A percentile compares a stretch with the other conserved stretches of the same genome.
Conservation (phyloP, 2,888 invertebrate genomes). For the Synanthedon andrenaeformis region DNA sequence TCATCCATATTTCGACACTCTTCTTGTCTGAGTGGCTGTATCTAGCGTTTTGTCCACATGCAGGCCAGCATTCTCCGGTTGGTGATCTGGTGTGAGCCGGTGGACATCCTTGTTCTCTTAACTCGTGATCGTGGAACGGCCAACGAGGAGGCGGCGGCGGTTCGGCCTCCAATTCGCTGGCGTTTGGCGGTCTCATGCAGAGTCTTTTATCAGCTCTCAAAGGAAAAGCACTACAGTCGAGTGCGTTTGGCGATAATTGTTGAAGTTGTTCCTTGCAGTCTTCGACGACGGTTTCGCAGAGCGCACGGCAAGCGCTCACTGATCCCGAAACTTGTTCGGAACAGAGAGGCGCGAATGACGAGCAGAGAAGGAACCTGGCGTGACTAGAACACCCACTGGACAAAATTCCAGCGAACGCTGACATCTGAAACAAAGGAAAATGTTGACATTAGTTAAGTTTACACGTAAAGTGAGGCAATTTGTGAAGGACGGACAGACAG, state of each 20-base stretch:
- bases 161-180: slow-evolving; percentile 53
- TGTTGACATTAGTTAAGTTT: neutral
- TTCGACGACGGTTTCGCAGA: slow-evolving; percentile 81
- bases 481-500: neutral
- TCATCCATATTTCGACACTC: slow-evolving; percentile 79
- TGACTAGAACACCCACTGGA: slow-evolving; percentile 84
- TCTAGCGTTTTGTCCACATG: slow-evolving; percentile 77
- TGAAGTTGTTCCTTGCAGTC: slow-evolving; percentile 80
- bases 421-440: slow-evolving; percentile 72
- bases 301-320: slow-evolving; percentile 86
- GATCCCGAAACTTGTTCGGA: slow-evolving; percentile 87
- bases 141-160: slow-evolving; percentile 47
- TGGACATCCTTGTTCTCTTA: slow-evolving; percentile 64
- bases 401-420: slow-evolving; percentile 77
- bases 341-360: slow-evolving; percentile 91
- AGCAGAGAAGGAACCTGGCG: slow-evolving; percentile 88
- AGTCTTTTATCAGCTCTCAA: slow-evolving; percentile 76
- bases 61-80: slow-evolving; percentile 72
- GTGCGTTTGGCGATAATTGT: slow-evolving; percentile 80
- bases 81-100: slow-evolving; percentile 71
- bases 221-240: slow-evolving; percentile 85
- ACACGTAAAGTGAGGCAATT: neutral
- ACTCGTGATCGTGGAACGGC: slow-evolving; percentile 48
- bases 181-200: slow-evolving; percentile 79
- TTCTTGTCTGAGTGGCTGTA: slow-evolving; percentile 76